A percentile compares a stretch with the other conserved stretches of the same genome.
Evolutionary conservation across 2,113 vertebrate species (phyloP).

Genomic region (Nibea coibor): DNA sequence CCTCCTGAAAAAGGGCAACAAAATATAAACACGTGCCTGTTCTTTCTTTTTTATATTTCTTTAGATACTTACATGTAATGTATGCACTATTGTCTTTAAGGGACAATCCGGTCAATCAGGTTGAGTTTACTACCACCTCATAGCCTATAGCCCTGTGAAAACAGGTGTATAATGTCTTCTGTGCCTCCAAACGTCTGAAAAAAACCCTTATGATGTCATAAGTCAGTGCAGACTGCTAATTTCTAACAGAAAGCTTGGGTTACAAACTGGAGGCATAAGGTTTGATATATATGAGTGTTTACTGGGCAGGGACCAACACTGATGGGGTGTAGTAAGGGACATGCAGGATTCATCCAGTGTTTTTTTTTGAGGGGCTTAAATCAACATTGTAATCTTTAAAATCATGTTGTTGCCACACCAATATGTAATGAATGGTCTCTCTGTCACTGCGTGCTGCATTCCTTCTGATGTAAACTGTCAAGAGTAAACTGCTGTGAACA

Average conservation of each 20-base stretch:
- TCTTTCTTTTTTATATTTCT: neutral
- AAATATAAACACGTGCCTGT: neutral
- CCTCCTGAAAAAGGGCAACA: neutral
- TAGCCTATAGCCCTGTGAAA: neutral
- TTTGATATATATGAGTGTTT: neutral
- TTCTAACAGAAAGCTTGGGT: neutral
- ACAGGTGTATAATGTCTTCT: neutral
- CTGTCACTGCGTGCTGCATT: too few species aligned
- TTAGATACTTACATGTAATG: neutral
- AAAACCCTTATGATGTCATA: neutral
- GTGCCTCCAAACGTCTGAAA: neutral
- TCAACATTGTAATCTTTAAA: too few species aligned
- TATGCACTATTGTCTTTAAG: neutral
- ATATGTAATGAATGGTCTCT: too few species aligned
- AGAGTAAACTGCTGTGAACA: too few species aligned
- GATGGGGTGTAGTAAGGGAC: neutral
- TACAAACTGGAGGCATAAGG: neutral
- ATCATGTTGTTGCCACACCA: too few species aligned
- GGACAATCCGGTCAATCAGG: neutral
- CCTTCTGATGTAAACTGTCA: too few species aligned
- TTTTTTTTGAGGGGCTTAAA: neutral
- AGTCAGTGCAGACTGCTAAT: neutral
- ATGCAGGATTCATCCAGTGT: neutral
- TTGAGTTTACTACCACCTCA: neutral
- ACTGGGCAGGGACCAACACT: neutral